phyloP scores from a whole-genome alignment of 2,113 vertebrate genomes.

The Notarius quadriscutis region DNA sequence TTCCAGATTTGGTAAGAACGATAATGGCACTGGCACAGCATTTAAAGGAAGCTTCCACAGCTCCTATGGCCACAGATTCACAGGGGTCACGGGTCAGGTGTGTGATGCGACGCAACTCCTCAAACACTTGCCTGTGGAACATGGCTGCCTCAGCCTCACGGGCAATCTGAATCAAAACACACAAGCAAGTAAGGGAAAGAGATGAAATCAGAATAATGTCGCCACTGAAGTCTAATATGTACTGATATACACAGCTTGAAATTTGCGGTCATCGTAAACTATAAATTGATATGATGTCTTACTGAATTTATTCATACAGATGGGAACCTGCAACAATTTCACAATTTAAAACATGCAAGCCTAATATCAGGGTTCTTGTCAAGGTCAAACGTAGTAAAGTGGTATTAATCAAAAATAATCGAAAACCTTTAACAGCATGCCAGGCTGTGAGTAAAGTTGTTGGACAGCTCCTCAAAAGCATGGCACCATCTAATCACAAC shows the following conservation, averaged over 20 bases:
- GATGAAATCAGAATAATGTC: not conserved
- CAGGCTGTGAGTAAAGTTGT: conserved; percentile 42
- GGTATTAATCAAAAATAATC: conserved; percentile 5
- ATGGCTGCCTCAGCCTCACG: conserved; percentile 97
- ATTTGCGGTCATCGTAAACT: not conserved
- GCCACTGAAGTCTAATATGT: not conserved
- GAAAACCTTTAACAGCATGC: conserved; percentile 33
- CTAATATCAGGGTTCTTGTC: not conserved
- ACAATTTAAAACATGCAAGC: not conserved
- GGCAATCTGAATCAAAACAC: conserved; percentile 79
- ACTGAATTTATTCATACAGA: not conserved
- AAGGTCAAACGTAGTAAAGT: not conserved
- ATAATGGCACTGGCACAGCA: conserved; percentile 96
- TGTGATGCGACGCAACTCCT: conserved; percentile 91
- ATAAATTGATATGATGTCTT: not conserved
- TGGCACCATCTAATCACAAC: conserved; percentile 79
- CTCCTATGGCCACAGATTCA: conserved; percentile 88
- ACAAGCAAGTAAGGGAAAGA: not conserved
- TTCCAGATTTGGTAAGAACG: conserved; percentile 95
- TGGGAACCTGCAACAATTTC: not conserved
- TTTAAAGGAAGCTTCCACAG: conserved; percentile 98
- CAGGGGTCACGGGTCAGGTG: conserved; percentile 95
- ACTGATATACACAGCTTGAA: not conserved
- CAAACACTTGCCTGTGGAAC: conserved; percentile 97
- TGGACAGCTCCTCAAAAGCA: conserved; percentile 76